These are phyloP conservation scores for Anarhynchus alexandrinus DNA, from an alignment of 2,113 vertebrate genomes.

Conservation along the genomic window DNA sequence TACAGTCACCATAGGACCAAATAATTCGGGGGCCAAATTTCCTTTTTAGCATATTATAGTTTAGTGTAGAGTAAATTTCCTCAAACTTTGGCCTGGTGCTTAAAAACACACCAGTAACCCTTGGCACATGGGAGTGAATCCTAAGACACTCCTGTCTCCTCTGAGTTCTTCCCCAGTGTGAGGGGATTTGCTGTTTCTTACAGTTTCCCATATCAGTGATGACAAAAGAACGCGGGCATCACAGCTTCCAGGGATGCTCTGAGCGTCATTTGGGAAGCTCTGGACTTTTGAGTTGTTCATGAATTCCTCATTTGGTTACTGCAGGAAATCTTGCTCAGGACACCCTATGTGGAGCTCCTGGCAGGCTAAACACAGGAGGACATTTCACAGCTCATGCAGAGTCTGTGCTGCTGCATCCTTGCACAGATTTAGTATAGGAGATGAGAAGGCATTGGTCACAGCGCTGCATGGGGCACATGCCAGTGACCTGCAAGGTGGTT, in stretches of 20 bases:
- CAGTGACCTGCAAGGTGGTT: not conserved
- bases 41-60: conserved; percentile 8
- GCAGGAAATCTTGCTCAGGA: not conserved
- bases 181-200: not conserved
- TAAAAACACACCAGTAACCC: conserved; percentile 14
- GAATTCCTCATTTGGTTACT: not conserved
- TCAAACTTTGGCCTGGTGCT: conserved; percentile 12
- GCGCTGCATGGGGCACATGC: not conserved
- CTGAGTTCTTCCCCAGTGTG: not conserved
- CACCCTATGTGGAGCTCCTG: not conserved
- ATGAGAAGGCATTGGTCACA: not conserved
- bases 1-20: conserved; percentile 3
- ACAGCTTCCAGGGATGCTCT: not conserved
- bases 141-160: not conserved
- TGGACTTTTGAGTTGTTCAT: not conserved
- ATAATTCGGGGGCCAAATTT: not conserved
- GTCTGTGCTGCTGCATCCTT: not conserved
- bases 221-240: not conserved
- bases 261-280: not conserved
- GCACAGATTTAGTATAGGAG: not conserved
- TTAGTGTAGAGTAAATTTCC: not conserved
- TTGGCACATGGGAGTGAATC: conserved; percentile 1
- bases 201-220: not conserved
- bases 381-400: not conserved
- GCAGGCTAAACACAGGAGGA: not conserved